Evolutionary conservation across 2,797 vertebrate genomes (phyloP).

Genomic region (Enteromius unitaeniatus): DNA sequence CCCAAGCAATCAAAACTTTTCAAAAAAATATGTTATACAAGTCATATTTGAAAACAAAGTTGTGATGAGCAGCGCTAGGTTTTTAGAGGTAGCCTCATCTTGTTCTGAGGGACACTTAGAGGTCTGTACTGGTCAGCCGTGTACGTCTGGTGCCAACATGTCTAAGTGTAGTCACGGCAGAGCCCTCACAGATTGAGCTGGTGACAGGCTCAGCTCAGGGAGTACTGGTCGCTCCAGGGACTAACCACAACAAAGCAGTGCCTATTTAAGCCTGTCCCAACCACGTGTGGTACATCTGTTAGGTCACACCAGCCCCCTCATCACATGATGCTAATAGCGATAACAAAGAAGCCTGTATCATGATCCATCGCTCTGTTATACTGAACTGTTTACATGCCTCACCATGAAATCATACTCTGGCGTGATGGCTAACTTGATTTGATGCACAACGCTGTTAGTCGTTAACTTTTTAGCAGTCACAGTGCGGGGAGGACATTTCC

Average conservation of each 20-base stretch:
- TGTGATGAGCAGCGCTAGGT: not conserved
- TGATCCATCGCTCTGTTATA: not conserved
- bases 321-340: conserved; percentile 45
- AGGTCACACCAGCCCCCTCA: conserved; percentile 54
- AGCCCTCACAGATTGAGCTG: conserved; percentile 46
- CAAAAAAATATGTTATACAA: not conserved
- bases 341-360: conserved; percentile 19
- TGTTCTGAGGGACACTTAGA: not conserved
- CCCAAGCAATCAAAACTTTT: not conserved
- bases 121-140: conserved; percentile 7
- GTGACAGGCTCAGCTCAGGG: conserved; percentile 69
- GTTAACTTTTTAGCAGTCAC: not conserved
- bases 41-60: not conserved
- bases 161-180: conserved; percentile 20
- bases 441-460: not conserved
- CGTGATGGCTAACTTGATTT: not conserved
- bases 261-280: conserved; percentile 61
- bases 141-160: conserved; percentile 21
- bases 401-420: conserved; percentile 1
- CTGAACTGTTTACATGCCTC: not conserved
- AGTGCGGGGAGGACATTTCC: not conserved
- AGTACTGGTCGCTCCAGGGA: conserved; percentile 60
- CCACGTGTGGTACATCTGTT: conserved; percentile 53
- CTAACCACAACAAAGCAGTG: conserved; percentile 70
- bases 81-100: not conserved